phyloP scores from a whole-genome alignment of 37 sponge, comb jelly and placozoan genomes.

The Corticium candelabrum region DNA sequence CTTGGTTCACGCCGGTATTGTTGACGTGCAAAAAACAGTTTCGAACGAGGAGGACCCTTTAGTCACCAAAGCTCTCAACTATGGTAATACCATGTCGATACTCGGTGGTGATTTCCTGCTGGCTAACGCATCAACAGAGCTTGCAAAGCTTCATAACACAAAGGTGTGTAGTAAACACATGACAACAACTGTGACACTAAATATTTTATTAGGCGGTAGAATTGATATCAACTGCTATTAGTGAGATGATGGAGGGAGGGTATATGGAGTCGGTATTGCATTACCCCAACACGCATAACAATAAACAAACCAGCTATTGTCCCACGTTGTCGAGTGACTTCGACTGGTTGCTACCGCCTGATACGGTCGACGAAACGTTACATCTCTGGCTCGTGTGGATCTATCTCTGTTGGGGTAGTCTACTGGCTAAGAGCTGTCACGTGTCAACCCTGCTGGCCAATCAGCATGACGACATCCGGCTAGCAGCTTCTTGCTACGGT shows the following conservation, averaged over 20 bases:
- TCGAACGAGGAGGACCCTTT: constrained; percentile 10
- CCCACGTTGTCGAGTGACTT: too few relatives aligned
- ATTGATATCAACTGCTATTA: constrained; percentile 27
- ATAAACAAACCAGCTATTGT: too few relatives aligned
- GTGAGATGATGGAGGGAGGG: constrained; percentile 29
- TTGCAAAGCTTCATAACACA: constrained; percentile 26
- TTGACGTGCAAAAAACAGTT: constrained; percentile 1
- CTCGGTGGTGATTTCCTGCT: constrained; percentile 39
- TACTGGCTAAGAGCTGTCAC: background rate
- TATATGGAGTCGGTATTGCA: too few relatives aligned
- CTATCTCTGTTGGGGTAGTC: background rate
- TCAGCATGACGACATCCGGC: background rate
- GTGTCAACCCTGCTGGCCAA: background rate
- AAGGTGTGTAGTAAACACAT: too few relatives aligned
- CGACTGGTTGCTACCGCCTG: too few relatives aligned
- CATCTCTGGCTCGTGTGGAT: background rate
- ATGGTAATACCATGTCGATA: constrained; percentile 36
- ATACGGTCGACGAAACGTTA: background rate
- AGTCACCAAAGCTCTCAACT: constrained; percentile 10
- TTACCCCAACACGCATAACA: too few relatives aligned
- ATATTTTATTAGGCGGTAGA: constrained; percentile 48
- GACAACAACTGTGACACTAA: too few relatives aligned
- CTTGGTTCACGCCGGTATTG: constrained; percentile 16
- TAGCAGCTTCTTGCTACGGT: background rate
- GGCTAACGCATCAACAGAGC: constrained; percentile 28